Evolutionary conservation across 2,113 vertebrate genomes (phyloP), one percentile per base, ranked within the genome.

Genomic region (Leiothrix lutea): DNA sequence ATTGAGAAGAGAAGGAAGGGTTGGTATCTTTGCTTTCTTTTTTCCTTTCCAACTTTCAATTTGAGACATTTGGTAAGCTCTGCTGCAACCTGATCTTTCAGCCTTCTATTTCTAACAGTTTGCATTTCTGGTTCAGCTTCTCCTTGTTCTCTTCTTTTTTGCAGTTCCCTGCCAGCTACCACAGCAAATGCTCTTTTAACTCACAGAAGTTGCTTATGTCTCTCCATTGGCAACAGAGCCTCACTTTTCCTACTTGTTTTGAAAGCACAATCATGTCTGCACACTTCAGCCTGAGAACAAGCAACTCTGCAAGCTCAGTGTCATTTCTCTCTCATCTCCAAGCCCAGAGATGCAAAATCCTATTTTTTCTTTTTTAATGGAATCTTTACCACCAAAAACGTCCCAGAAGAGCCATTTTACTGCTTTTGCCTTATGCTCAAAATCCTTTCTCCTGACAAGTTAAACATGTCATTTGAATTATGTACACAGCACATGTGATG

Each of bases 381-480:
- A 72, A 83, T 53, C 40, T 72, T 89, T 65, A 24, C 77, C 81
- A 65, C 66, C 47, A 86, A 74, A 87, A 86, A 33, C 1, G 9
- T 67, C 82, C 60, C 69, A 71, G 45, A 84, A 80, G 24, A 64
- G 47, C 4, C 48, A 69, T 83, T 92, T 92, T 24, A 50, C 51
- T 67, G 33, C 33, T 80, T 64, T 80, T 90, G 86, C 65, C 86
- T 94, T 93, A 72, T 80, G 82, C 44, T 92, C 67, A 86, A 91
- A 91, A 73, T 36, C 9, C 14, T 54, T 90, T 84, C 62, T 33
- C 80, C 74, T 86, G 50, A 90, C 78, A 91, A 91, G 80, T 77
- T 58, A 56, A 95, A 90, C 33, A 67, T 42, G 42, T 29, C 47
- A 80, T 71, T 87, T 54, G 80, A 91, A 54, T 45, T 72, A 70